Evolutionary conservation across 1,140 invertebrate genomes (phyloP).

Genomic region (Drosophila novamexicana): DNA sequence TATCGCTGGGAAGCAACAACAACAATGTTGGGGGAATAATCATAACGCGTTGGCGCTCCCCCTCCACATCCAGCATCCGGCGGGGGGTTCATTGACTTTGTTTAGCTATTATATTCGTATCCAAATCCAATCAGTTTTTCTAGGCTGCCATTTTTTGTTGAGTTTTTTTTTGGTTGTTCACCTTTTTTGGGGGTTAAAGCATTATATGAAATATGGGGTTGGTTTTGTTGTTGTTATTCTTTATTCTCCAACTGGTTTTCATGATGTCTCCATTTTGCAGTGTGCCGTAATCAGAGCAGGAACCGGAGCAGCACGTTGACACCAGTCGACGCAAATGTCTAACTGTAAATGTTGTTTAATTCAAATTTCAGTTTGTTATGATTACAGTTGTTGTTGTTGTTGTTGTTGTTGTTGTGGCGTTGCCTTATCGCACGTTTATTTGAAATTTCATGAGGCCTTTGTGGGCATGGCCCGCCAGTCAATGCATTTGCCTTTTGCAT

Average conservation of each 20-base stretch:
- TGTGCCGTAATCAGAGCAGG: constrained; percentile 58
- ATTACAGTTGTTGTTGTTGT: constrained; percentile 4
- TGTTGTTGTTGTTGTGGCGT: constrained; percentile 2
- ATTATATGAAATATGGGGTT: constrained; percentile 50
- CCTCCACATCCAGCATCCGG: constrained; percentile 10
- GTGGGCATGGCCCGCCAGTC: neutral
- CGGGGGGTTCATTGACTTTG: constrained; percentile 42
- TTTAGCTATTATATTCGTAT: constrained; percentile 30
- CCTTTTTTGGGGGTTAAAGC: constrained; percentile 47
- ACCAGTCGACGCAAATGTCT: constrained; percentile 35
- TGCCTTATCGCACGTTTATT: constrained; percentile 56
- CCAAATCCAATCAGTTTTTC: constrained; percentile 24
- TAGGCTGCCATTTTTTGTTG: constrained; percentile 6
- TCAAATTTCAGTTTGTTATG: constrained; percentile 46
- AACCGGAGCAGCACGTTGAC: constrained; percentile 53
- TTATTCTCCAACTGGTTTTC: constrained; percentile 12
- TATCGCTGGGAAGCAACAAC: neutral
- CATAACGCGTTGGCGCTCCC: constrained; percentile 20
- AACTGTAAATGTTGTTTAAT: constrained; percentile 45
- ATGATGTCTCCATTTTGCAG: constrained; percentile 35
- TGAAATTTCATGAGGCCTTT: constrained; percentile 38
- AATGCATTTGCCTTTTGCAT: constrained; percentile 35
- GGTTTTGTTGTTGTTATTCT: constrained; percentile 19
- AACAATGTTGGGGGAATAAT: constrained; percentile 26
- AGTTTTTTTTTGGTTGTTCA: constrained; percentile 2